These are phyloP conservation scores for Hedychridium roseum DNA, from an alignment of 2,888 invertebrate genomes.

Conservation along the genomic window DNA sequence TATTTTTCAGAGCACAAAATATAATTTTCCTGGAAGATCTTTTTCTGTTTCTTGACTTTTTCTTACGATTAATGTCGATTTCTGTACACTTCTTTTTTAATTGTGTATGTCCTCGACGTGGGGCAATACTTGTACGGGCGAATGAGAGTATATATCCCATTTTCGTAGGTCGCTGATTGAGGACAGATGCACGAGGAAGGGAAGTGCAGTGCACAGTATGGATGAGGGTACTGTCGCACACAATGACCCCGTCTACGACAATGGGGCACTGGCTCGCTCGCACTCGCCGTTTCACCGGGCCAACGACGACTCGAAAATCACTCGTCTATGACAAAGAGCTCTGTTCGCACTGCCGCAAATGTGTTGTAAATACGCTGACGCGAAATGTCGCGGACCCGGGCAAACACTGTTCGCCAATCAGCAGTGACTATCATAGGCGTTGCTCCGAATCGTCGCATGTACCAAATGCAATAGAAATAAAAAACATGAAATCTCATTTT, in stretches of 20 bases:
- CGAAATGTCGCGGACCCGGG: constrained; percentile 9
- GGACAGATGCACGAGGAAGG: constrained; percentile 62
- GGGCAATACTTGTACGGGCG: constrained; percentile 50
- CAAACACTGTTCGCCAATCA: constrained; percentile 4
- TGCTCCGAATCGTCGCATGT: no score
- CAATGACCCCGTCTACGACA: constrained; percentile 54
- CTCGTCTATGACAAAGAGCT: constrained; percentile 55
- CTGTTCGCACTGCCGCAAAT: constrained; percentile 60
- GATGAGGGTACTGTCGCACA: constrained; percentile 54
- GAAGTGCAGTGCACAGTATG: constrained; percentile 51
- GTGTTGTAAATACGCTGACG: constrained; percentile 47
- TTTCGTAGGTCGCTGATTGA: constrained; percentile 61
- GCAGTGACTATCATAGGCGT: constrained; percentile 15
- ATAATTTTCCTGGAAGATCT: no score
- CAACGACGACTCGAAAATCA: constrained; percentile 50
- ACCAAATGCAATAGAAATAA: no score
- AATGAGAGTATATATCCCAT: constrained; percentile 50
- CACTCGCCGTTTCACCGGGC: constrained; percentile 30
- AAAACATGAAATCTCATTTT: no score
- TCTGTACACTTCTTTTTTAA: no score
- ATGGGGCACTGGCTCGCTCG: constrained; percentile 53
- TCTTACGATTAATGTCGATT: no score
- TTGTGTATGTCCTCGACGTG: no score
- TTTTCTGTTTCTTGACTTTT: no score
- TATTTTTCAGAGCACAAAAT: no score